Base-by-base conservation (phyloP, 2,888 invertebrate genomes). In the Rambutsinella grinnellia region DNA sequence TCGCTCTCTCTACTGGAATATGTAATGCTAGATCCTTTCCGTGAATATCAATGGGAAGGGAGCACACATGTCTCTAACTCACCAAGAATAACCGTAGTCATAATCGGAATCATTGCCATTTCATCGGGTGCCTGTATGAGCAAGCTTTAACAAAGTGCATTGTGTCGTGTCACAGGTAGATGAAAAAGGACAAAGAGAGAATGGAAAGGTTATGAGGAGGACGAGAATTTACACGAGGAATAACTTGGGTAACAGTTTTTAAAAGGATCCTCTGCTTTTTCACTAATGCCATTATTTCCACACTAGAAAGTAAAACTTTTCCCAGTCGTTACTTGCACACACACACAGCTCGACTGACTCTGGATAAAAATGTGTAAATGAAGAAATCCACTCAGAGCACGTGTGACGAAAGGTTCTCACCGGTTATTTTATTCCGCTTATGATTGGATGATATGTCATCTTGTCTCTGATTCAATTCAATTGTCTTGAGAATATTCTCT, bases 361-460 rank as follows among this genome's bases (percentile, higher is more conserved):
- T 13, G 36, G 36, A 36, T 8, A 36, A 13, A 36, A 36, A 13
- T 36, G 36, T 36, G 36, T 36, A 36, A 36, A 36, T 36, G 36
- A 36, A 36, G 36, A 36, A 36, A 36, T 36, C 36, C 36, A 36
- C 36, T 36, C 36, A n/a, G n/a, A n/a, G n/a, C n/a, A n/a, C n/a
- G n/a, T n/a, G n/a, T n/a, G n/a, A n/a, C n/a, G n/a, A n/a, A n/a
- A n/a, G n/a, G n/a, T n/a, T n/a, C n/a, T n/a, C n/a, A n/a, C n/a
- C n/a, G n/a, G n/a, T n/a, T n/a, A n/a, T n/a, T n/a, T 71, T 26
- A 27, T 49, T 53, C 63, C 68, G 68, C 78, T 74, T 78, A 78
- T 78, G 78, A 78, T 78, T 78, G 72, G 78, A 78, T 78, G 78
- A 78, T 72, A 78, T 72, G 65, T 68, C 58, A 58, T 71, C 57